Conservation (phyloP, 2,888 invertebrate genomes). For the Philhelius pedissequus region DNA sequence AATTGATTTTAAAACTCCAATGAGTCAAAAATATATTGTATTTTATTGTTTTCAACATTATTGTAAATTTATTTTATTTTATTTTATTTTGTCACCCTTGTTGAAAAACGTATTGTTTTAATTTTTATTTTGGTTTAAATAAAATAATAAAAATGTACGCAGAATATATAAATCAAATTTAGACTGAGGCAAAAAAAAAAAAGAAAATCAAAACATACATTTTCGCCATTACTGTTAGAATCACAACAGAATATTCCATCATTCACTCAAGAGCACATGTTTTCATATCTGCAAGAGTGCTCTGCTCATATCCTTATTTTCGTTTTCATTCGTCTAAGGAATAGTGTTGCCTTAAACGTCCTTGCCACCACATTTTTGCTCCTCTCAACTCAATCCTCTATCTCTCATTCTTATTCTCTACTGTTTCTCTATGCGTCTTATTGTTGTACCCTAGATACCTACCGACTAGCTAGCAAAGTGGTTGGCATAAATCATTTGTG, state of each 20-base stretch:
- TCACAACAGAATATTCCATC: conserved; percentile 30
- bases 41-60: too few species aligned
- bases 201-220: conserved; percentile 4
- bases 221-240: conserved; percentile 17
- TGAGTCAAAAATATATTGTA: too few species aligned
- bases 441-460: not conserved
- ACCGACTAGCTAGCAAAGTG: conserved; percentile 50
- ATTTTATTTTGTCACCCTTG: too few species aligned
- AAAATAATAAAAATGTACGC: not conserved
- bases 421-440: not conserved
- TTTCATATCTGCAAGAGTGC: conserved; percentile 32
- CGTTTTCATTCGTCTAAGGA: not conserved
- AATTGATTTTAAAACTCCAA: too few species aligned
- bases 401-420: not conserved
- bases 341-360: not conserved
- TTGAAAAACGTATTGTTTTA: not conserved
- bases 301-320: conserved; percentile 6
- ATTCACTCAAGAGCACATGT: conserved; percentile 36
- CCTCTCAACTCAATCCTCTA: not conserved
- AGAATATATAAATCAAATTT: not conserved
- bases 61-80: too few species aligned
- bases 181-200: not conserved
- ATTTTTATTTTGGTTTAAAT: not conserved
- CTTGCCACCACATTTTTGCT: not conserved
- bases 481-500: conserved; percentile 63